Evolutionary conservation across 1,140 invertebrate species (phyloP), one percentile per base, ranked within the genome.

Genomic region (Plodia interpunctella): DNA sequence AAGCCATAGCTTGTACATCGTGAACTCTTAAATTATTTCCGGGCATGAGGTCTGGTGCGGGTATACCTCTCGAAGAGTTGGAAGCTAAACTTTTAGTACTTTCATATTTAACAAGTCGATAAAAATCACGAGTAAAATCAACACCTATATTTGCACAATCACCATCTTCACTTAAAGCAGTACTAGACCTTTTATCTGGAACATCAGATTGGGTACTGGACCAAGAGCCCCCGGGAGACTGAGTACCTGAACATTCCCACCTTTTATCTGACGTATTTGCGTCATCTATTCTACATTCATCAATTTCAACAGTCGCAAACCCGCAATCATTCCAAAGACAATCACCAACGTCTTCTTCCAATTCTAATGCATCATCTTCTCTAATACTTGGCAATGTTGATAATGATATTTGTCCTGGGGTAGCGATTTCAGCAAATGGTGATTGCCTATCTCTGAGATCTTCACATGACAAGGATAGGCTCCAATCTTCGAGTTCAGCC

Each of bases 401-500:
- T 10, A 92, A 78, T 1, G 92, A 92, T 69, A 92, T 91, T 79
- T 92, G 91, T 1, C 91, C 91, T 0, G 91, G 90, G 5, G 91
- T 92, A 0, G 83, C 82, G 30, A 90, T 87, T 68, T 87, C 90
- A 28, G 81, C 83, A 44, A 89, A 90, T 21, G 85, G 81, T 6
- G 88, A 90, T 57, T 87, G 83, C 59, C 91, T 88, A 64, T 92
- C 90, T 66, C 88, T 88, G 54, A 93, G 80, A 79, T 94, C 93
- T 74, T 94, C 94, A 60, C 90, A 93, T 3, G 94, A 94, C 38
- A 94, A 74, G 38, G 93, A 93, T 78, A 95, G 91, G 75, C 93
- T 95, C 94, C 94, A 95, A 74, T 95, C 94, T 87, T 95, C 94
- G 55, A 95, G 80, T 81, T 95, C 94, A 5, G 94, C 92, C 65